Conservation (phyloP, 1,140 invertebrate species). For the Cylas formicarius region DNA sequence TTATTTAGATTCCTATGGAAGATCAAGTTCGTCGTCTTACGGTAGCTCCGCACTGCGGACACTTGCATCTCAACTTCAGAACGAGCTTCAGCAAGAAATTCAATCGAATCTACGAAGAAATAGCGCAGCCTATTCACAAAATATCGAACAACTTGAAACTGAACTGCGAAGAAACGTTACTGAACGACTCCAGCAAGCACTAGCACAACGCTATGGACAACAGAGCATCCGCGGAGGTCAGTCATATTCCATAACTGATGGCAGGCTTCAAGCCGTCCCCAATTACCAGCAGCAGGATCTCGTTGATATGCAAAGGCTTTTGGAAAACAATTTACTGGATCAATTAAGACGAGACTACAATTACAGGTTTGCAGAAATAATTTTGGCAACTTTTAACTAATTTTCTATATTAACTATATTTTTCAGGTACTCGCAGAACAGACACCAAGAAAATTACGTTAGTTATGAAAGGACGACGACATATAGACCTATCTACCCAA, state of each 20-base stretch:
- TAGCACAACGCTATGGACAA: constrained; percentile 29
- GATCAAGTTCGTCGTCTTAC: constrained; percentile 3
- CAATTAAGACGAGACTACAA: constrained; percentile 22
- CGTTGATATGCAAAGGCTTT: constrained; percentile 28
- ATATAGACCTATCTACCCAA: constrained; percentile 18
- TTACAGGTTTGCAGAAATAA: too few species aligned
- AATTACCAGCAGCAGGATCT: constrained; percentile 37
- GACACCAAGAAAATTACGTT: constrained; percentile 10
- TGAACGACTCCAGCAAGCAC: constrained; percentile 27
- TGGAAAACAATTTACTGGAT: constrained; percentile 31
- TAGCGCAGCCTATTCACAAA: constrained; percentile 9
- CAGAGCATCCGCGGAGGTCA: constrained; percentile 30
- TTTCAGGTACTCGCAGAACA: constrained; percentile 4
- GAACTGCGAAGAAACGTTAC: constrained; percentile 35
- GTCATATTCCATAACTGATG: constrained; percentile 28
- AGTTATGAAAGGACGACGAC: constrained; percentile 16
- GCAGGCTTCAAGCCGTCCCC: constrained; percentile 25
- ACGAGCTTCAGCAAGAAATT: constrained; percentile 32
- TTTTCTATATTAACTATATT: too few species aligned
- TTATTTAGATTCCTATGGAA: constrained; percentile 7
- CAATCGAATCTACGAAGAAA: constrained; percentile 20
- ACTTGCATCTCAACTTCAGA: constrained; percentile 26
- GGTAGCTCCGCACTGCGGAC: constrained; percentile 21
- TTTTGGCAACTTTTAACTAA: too few species aligned
- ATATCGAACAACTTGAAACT: constrained; percentile 26